Base-by-base conservation (phyloP, 2,888 invertebrate species). In the Fragum fragum region DNA sequence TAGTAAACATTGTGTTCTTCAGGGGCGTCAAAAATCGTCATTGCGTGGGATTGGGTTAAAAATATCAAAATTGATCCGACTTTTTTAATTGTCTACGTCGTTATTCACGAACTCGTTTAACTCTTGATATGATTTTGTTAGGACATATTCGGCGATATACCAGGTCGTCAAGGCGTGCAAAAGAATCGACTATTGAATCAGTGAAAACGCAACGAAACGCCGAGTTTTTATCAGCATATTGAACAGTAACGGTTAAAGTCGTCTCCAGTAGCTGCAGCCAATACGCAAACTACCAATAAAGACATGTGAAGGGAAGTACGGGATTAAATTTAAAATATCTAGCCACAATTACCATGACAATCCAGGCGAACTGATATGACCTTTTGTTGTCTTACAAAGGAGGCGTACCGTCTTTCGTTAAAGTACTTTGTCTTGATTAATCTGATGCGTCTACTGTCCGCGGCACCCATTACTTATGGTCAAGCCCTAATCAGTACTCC, bases 331-430 rank as follows among this genome's bases (percentile, higher is more conserved):
- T 57, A 26, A 57, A 57, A 57, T 11, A 57, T 57, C 57, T 57
- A n/a, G 26, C 23, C 57, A 57, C 68, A 39, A 68, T 68, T 68
- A 68, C 21, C 68, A 68, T 68, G 68, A 68, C 68, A 68, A 68
- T 68, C 5, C 3, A 39, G 68, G 23, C 36, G 68, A 23, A 68
- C 68, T 39, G 36, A 39, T 39, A 23, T 39, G 39, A 68, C 36
- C 68, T 39, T 39, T 68, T 47, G 39, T 68, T 68, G 39, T 68
- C 32, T 42, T 39, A 57, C 23, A 26, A 57, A 21, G 57, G 26
- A n/a, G 57, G 57, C 26, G 57, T 57, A 23, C 26, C 57, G 47
- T 47, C 47, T 47, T 47, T 47, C 47, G 47, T 47, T 47, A 47
- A 39, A 47, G 18, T 47, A 47, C 47, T 47, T 47, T 47, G 47